Percentiles rank a stretch among this genome's conserved stretches.
Evolutionary conservation across 2,797 vertebrate species (phyloP).

Genomic region (Salmo trutta): DNA sequence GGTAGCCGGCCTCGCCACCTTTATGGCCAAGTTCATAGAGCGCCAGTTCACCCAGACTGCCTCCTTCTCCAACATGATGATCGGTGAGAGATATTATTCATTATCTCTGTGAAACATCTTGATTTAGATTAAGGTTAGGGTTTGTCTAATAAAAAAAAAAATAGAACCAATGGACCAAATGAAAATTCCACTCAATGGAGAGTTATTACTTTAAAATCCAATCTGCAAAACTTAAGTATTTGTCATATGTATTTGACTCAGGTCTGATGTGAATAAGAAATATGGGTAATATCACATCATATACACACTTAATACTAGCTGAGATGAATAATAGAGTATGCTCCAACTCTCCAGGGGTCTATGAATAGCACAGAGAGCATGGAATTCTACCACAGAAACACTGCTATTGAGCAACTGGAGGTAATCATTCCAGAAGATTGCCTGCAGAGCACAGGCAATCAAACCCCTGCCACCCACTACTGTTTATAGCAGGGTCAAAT

Average conservation of each 20-base stretch:
- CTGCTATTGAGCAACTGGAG: neutral
- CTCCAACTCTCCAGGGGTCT: neutral
- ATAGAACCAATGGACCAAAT: neutral
- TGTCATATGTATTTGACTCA: no score
- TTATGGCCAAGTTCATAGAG: constrained; percentile 93
- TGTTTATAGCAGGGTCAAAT: no score
- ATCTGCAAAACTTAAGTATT: no score
- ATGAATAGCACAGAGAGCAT: neutral
- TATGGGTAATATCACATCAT: no score
- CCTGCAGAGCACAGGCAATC: neutral
- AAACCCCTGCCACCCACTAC: neutral
- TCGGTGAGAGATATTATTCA: constrained; percentile 71
- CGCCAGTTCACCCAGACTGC: constrained; percentile 84
- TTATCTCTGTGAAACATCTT: no score
- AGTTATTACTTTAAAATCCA: no score
- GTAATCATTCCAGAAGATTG: neutral
- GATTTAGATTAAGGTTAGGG: no score
- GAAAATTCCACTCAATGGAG: neutral
- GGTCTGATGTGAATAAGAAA: no score
- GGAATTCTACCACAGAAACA: neutral
- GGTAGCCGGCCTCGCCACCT: constrained; percentile 87
- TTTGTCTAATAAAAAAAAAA: no score
- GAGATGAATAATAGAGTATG: no score
- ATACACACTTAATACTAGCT: no score
- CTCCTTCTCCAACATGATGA: constrained; percentile 84